Percentiles rank a stretch among this genome's conserved stretches.
Evolutionary conservation across 2,797 vertebrate species (phyloP).

Genomic region (Arctocebus calabarensis): DNA sequence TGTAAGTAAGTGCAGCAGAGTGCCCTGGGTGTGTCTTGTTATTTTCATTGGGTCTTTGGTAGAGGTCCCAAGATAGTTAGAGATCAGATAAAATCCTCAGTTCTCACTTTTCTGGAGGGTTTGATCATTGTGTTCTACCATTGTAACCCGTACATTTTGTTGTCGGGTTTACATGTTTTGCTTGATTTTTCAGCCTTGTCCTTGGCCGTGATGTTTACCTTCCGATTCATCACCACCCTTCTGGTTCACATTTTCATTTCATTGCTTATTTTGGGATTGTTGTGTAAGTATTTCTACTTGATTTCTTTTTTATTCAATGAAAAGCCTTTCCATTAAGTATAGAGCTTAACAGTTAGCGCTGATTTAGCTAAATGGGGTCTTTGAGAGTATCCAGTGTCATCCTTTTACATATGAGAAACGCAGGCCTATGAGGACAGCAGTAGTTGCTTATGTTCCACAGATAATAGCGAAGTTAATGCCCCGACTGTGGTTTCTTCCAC

Average conservation of each 20-base stretch:
- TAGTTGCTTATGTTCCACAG: neutral
- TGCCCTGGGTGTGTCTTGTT: neutral
- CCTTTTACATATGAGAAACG: neutral
- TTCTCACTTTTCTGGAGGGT: neutral
- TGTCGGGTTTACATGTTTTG: neutral
- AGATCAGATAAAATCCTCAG: neutral
- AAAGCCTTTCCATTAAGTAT: neutral
- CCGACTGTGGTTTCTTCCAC: neutral
- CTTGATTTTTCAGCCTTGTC: constrained; percentile 86
- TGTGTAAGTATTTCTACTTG: constrained; percentile 87
- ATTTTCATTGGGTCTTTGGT: neutral
- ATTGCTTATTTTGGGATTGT: constrained; percentile 86
- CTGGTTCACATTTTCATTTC: constrained; percentile 88
- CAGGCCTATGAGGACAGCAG: neutral
- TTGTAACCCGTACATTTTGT: fast-evolving
- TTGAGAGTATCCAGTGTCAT: neutral
- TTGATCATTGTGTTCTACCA: too few relatives aligned
- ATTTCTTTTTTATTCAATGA: neutral
- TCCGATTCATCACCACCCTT: constrained; percentile 85
- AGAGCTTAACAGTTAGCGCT: neutral
- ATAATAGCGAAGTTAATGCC: neutral
- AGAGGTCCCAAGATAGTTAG: neutral
- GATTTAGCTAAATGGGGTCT: neutral
- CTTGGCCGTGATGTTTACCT: constrained; percentile 84
- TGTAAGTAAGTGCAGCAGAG: too few relatives aligned